Evolutionary conservation across 2,113 vertebrate genomes (phyloP), one percentile per base, ranked within the genome.

Genomic region (Antennarius striatus): DNA sequence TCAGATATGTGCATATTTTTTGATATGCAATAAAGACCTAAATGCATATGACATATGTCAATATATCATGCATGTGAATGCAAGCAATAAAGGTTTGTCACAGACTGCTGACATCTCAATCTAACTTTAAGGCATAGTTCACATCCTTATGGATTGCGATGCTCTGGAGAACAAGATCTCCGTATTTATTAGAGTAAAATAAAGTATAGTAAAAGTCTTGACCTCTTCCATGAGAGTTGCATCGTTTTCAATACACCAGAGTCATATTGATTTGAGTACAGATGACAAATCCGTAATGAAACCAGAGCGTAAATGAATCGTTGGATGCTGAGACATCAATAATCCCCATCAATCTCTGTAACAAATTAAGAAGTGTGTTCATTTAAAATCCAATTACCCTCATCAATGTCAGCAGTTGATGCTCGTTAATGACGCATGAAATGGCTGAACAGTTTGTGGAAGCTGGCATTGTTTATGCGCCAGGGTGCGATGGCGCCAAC

Each of bases 371-470:
- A 90, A 65, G 71, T 71, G 76, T 82, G 78, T 80, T 85, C 70
- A 82, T 88, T 89, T 86, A 89, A 82, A 89, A 88, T 83, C 81
- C 79, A 86, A 89, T 90, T 81, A 85, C 85, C 77, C 72, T 73
- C 85, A 71, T 88, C 83, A 88, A 79, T 76, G 86, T 82, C 81
- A 62, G 74, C 4, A n/a, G 79, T 52, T 77, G 70, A 84, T 74
- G 82, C 79, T 61, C 60, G 84, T 83, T 86, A 89, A 86, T 85
- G 82, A 76, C 77, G 83, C 77, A 57, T 88, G 81, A 82, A 89
- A 87, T 84, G 66, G 82, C 57, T n/a, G 13, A 50, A 29, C 52
- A 17, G 10, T 66, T 71, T 78, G 60, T 58, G 4, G 7, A 22
- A 39, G 48, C 42, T 6, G 10, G 11, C 42, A 7, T 43, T 43